Conservation (phyloP, 2,888 invertebrate species). For the Nomada flava region DNA sequence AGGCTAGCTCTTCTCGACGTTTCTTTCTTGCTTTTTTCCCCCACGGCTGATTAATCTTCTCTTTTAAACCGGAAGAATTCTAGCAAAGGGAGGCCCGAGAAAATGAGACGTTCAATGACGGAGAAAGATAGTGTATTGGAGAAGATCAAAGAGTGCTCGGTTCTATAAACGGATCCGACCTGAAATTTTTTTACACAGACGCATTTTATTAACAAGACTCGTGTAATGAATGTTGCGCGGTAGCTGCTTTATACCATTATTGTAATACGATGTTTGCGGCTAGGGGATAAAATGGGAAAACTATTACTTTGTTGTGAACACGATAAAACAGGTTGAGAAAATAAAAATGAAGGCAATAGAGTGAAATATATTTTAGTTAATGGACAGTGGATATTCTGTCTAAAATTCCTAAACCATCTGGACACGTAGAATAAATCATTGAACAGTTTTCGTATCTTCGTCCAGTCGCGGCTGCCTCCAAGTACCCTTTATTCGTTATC, state of each 20-base stretch:
- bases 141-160: slow-evolving; percentile 8
- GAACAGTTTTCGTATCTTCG: slow-evolving; percentile 88
- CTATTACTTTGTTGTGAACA: too few relatives aligned
- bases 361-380: slow-evolving; percentile 4
- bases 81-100: not conserved
- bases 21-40: not conserved
- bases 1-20: not conserved
- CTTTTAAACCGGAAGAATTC: not conserved
- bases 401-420: slow-evolving; percentile 87
- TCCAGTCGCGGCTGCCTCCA: slow-evolving; percentile 88
- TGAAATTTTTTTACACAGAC: slow-evolving; percentile 2
- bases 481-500: slow-evolving; percentile 86
- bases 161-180: not conserved
- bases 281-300: too few relatives aligned
- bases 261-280: not conserved
- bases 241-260: slow-evolving; percentile 6
- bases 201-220: slow-evolving; percentile 19
- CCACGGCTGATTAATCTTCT: slow-evolving; percentile 18
- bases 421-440: slow-evolving; percentile 87
- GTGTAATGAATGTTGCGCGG: not conserved
- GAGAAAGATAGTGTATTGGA: not conserved
- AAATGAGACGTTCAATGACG: slow-evolving; percentile 9
- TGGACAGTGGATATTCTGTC: slow-evolving; percentile 82
- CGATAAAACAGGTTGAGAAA: too few relatives aligned
- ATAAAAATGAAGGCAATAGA: too few relatives aligned